These are phyloP conservation scores for Heliconius hermathena DNA, from an alignment of 1,140 invertebrate genomes.

Conservation along the genomic window DNA sequence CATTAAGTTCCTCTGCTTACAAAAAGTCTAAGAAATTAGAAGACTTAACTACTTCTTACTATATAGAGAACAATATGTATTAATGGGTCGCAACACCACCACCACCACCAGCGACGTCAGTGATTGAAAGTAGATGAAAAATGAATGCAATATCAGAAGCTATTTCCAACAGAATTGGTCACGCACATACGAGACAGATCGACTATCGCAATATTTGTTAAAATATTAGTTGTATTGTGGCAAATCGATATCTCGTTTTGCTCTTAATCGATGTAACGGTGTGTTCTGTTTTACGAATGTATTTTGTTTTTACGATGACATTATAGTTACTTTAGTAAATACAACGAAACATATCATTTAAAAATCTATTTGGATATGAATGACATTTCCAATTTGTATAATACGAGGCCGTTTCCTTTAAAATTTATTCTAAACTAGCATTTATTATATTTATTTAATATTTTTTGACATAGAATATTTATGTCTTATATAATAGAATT, in stretches of 20 bases:
- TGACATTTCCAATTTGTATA: not conserved
- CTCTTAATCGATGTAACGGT: constrained; percentile 45
- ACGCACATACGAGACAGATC: constrained; percentile 20
- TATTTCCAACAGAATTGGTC: constrained; percentile 20
- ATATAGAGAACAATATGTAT: not conserved
- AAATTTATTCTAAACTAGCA: no score
- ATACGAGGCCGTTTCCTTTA: not conserved
- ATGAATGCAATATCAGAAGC: constrained; percentile 7
- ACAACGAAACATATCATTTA: no score
- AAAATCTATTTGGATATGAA: not conserved
- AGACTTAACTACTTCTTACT: no score
- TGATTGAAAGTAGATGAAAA: constrained; percentile 10
- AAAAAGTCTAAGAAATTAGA: no score
- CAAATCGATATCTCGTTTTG: constrained; percentile 38
- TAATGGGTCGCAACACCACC: not conserved
- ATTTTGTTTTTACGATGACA: not conserved
- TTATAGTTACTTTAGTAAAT: not conserved
- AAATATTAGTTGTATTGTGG: constrained; percentile 14
- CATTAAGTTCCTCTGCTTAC: no score
- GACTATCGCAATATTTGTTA: constrained; percentile 31
- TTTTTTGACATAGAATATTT: not conserved
- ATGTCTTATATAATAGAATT: not conserved
- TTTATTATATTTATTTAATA: not conserved
- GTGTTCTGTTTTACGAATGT: constrained; percentile 24
- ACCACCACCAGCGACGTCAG: not conserved